Base-by-base conservation (phyloP, 1,140 invertebrate genomes). In the Bombus difficillimus region DNA sequence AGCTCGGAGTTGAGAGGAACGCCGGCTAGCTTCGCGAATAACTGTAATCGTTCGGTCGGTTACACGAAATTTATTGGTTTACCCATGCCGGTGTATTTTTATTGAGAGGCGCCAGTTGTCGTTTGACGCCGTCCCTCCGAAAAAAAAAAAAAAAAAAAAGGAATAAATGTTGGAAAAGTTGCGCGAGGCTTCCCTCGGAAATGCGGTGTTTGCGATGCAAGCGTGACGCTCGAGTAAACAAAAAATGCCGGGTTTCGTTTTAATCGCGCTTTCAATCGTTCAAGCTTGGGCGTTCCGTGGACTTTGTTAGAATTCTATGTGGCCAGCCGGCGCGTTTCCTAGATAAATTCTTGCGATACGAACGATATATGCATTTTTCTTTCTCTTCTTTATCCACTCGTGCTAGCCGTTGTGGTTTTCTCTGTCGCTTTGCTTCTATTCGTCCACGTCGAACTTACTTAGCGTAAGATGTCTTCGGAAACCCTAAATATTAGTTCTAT, bases 271-370 rank as follows among this genome's bases (percentile, higher is more conserved):
- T 25, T 77, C 76, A 85, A 85, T 85, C 83, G 83, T 5, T 28
- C 47, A 53, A 25, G 75, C 82, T 43, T 57, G 47, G 66, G 47
- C 66, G 83, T 72, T 80, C 47, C 76, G 37, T 72, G 83, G 77
- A 85, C 83, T 85, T 85, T 85, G 83, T 85, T 85, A 68, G 83
- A 77, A 80, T 80, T 85, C 83, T 80, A 32, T 62, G 68, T 72
- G 72, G 53, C 57, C 57, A 53, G 34, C 64, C 41, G 28, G 39
- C 76, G 73, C 37, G 77, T 85, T 85, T 85, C 77, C 83, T 80
- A 85, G 83, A 85, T 85, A 85, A 85, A 85, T 85, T 80, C 83
- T 59, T 64, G 57, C 83, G 77, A 85, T 85, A 85, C 53, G 68
- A 47, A 85, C 68, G 57, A 73, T 73, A 73, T 32, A 22, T n/a